Evolutionary conservation across 1,140 invertebrate species (phyloP).

Genomic region (Phymorhynchus buccinoides): DNA sequence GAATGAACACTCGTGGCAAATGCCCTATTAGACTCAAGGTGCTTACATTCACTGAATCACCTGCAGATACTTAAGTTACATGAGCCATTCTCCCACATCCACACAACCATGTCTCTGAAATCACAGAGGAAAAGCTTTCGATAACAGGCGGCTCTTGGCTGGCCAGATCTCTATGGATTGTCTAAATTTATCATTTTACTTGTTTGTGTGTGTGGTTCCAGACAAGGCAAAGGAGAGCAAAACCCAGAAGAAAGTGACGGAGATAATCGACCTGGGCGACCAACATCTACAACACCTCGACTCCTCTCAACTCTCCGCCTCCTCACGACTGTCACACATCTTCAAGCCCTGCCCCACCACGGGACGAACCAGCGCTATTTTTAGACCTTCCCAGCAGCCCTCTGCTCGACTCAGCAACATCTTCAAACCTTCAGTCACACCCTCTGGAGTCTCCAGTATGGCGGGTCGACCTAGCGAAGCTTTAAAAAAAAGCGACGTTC

Average conservation of each 20-base stretch:
- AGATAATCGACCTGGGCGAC: slow-evolving; percentile 32
- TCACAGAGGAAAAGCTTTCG: too few relatives aligned
- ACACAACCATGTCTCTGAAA: too few relatives aligned
- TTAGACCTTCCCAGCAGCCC: neutral
- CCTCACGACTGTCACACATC: neutral
- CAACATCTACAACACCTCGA: neutral
- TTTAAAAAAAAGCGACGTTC: neutral
- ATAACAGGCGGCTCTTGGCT: too few relatives aligned
- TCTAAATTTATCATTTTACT: too few relatives aligned
- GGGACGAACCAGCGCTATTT: neutral
- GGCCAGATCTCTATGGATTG: too few relatives aligned
- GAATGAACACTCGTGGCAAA: too few relatives aligned
- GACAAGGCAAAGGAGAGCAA: slow-evolving; percentile 14
- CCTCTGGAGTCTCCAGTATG: too few relatives aligned
- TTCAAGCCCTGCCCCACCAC: slow-evolving; percentile 17
- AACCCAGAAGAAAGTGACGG: slow-evolving; percentile 8
- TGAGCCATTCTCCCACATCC: too few relatives aligned
- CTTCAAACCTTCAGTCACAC: neutral
- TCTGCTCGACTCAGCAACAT: neutral
- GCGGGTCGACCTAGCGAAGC: neutral
- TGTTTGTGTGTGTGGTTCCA: slow-evolving; percentile 1
- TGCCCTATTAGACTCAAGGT: too few relatives aligned
- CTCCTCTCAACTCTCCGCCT: neutral
- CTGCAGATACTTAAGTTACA: too few relatives aligned
- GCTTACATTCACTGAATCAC: too few relatives aligned